Evolutionary conservation across 2,797 vertebrate species (phyloP).

Genomic region (Poeciliopsis gracilis): DNA sequence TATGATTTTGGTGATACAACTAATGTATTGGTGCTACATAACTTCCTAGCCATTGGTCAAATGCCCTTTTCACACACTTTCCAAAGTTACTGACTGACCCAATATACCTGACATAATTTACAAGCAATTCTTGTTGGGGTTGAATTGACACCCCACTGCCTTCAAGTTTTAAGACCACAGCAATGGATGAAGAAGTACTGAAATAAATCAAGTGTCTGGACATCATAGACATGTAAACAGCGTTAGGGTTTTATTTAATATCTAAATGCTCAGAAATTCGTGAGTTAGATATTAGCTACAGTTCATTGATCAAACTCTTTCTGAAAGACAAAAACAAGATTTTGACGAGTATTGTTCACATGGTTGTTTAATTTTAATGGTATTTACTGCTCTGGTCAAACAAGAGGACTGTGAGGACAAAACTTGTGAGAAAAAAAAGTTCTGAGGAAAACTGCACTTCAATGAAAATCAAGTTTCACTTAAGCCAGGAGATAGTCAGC

Average conservation of each 20-base stretch:
- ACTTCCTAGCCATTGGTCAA: neutral
- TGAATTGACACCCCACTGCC: neutral
- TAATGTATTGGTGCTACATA: neutral
- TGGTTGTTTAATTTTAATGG: neutral
- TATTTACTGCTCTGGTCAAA: neutral
- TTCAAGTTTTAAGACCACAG: neutral
- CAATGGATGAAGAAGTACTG: neutral
- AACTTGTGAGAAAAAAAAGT: neutral
- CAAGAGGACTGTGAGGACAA: neutral
- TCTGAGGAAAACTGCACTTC: neutral
- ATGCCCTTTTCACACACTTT: neutral
- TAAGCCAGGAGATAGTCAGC: constrained; percentile 2
- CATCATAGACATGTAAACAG: neutral
- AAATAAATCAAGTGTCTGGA: neutral
- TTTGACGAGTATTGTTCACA: neutral
- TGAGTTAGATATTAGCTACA: neutral
- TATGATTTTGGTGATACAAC: neutral
- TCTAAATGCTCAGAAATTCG: neutral
- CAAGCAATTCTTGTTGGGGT: neutral
- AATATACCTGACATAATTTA: neutral
- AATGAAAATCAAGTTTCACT: constrained; percentile 1
- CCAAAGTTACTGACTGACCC: too few relatives aligned
- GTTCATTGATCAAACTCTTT: neutral
- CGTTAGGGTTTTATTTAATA: neutral
- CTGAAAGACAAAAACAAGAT: neutral